A percentile compares a stretch with the other conserved stretches of the same genome.
Conservation (phyloP, 2,888 invertebrate genomes). For the Phaedon cochleariae region DNA sequence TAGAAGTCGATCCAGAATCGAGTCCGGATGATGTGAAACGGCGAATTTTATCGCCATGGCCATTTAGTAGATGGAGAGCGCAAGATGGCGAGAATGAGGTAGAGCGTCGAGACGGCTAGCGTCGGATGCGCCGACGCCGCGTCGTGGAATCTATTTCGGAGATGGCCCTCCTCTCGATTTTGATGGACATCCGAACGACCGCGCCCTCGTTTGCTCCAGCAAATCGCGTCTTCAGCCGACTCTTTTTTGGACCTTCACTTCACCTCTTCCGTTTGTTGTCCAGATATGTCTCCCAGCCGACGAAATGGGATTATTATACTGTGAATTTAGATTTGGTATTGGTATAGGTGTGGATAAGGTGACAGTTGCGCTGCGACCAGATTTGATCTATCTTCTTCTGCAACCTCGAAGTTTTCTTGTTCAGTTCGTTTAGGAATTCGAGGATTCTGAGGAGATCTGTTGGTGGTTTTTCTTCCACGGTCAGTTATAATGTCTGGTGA, state of each 20-base stretch:
- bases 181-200: constrained; percentile 63
- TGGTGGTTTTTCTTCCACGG: too few species aligned
- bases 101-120: constrained; percentile 53
- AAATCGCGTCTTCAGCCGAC: constrained; percentile 59
- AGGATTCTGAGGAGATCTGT: too few species aligned
- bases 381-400: too few species aligned
- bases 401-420: too few species aligned
- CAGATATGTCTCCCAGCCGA: too few species aligned
- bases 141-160: constrained; percentile 57
- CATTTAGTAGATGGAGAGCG: constrained; percentile 62
- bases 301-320: too few species aligned
- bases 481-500: too few species aligned
- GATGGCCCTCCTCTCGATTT: constrained; percentile 63
- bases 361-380: too few species aligned
- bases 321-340: too few species aligned
- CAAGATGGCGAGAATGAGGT: constrained; percentile 59
- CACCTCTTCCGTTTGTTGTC: neutral
- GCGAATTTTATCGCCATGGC: constrained; percentile 61
- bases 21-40: constrained; percentile 47
- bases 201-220: constrained; percentile 61
- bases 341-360: too few species aligned
- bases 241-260: too few species aligned
- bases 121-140: constrained; percentile 44
- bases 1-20: constrained; percentile 28
- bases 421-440: too few species aligned